A percentile compares a stretch with the other conserved stretches of the same genome.
These are phyloP conservation scores for Dusona sp. DNA, from an alignment of 2,888 invertebrate genomes.

Conservation along the genomic window DNA sequence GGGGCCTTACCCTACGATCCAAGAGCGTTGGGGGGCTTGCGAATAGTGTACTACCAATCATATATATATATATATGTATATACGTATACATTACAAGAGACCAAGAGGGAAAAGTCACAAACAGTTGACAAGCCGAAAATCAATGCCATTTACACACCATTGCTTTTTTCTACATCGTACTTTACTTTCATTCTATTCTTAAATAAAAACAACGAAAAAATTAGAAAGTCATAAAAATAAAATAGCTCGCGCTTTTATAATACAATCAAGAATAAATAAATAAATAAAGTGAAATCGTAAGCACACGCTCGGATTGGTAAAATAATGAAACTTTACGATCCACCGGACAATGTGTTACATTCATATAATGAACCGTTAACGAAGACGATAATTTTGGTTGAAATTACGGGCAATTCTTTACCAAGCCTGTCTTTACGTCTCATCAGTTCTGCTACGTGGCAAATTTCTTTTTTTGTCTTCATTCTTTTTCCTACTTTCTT, in stretches of 20 bases:
- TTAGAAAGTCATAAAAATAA: conserved; percentile 10
- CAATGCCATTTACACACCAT: background rate
- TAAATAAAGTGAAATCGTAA: conserved; percentile 22
- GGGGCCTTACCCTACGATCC: conserved; percentile 64
- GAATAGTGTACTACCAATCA: conserved; percentile 35
- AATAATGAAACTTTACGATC: conserved; percentile 27
- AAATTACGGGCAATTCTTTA: conserved; percentile 6
- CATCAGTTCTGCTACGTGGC: conserved; percentile 32
- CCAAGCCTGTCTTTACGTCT: conserved; percentile 22
- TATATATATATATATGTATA: background rate
- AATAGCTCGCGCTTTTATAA: background rate
- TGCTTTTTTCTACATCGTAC: background rate
- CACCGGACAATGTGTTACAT: conserved; percentile 5
- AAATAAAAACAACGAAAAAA: background rate
- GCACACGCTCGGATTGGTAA: background rate
- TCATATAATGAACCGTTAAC: conserved; percentile 34
- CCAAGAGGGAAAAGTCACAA: conserved; percentile 6
- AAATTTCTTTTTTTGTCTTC: conserved; percentile 31
- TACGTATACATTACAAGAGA: background rate
- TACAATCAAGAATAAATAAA: background rate
- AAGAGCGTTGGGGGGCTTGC: conserved; percentile 54
- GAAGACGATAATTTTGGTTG: conserved; percentile 46
- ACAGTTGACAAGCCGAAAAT: conserved; percentile 46
- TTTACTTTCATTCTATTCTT: background rate
- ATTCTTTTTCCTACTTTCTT: conserved; percentile 16